Conservation (phyloP, 2,888 invertebrate genomes). For the Xanthorhoe designata region DNA sequence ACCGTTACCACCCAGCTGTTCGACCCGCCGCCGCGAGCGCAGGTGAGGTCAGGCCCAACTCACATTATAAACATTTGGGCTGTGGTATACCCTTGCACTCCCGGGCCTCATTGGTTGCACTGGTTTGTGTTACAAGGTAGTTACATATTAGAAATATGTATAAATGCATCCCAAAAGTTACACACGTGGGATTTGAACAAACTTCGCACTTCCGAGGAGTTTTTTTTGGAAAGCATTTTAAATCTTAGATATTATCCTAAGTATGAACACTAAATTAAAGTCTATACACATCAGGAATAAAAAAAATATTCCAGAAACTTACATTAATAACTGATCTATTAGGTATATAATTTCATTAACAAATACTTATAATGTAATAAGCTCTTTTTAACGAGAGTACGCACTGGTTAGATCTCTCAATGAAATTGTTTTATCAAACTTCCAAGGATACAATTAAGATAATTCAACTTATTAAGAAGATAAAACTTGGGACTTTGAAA, state of each 20-base stretch:
- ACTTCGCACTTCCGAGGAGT: too few species aligned
- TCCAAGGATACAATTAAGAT: background rate
- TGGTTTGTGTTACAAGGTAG: background rate
- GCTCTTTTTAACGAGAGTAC: background rate
- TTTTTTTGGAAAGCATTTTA: too few species aligned
- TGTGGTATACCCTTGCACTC: slow-evolving; percentile 21
- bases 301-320: background rate
- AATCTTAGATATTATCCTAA: too few species aligned
- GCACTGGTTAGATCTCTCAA: background rate
- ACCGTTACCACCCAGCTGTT: slow-evolving; percentile 74
- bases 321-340: too few species aligned
- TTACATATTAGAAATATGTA: too few species aligned
- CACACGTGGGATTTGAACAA: too few species aligned
- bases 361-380: too few species aligned
- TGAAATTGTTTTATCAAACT: background rate
- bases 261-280: too few species aligned
- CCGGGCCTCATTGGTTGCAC: slow-evolving; percentile 7
- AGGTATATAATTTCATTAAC: too few species aligned
- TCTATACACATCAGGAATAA: background rate
- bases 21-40: slow-evolving; percentile 76
- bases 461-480: background rate
- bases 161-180: background rate
- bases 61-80: slow-evolving; percentile 29
- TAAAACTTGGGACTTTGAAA: background rate
- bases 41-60: slow-evolving; percentile 77